Percentiles rank a stretch among this genome's conserved stretches.
Evolutionary conservation across 2,797 vertebrate genomes (phyloP).

Genomic region (Micropoecilia bifurca): DNA sequence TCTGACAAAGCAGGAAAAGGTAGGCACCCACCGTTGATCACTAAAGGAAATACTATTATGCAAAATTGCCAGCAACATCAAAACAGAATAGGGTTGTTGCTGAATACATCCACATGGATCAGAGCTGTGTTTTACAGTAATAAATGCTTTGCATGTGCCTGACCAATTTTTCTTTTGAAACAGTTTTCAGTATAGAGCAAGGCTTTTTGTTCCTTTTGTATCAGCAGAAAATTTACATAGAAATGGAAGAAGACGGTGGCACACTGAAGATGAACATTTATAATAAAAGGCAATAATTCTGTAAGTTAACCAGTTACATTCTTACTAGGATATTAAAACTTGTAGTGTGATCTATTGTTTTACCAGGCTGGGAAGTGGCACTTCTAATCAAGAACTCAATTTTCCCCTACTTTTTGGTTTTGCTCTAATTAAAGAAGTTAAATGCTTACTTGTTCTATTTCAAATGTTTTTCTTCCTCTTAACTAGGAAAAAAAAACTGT

Average conservation of each 20-base stretch:
- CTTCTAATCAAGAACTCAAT: neutral
- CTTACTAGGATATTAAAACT: neutral
- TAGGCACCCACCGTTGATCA: neutral
- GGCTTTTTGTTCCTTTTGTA: neutral
- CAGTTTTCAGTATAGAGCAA: neutral
- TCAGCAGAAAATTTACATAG: neutral
- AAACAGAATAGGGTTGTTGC: neutral
- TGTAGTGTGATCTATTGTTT: neutral
- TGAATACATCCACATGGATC: neutral
- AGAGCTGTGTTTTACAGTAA: neutral
- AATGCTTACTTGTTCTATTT: neutral
- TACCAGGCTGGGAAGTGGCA: neutral
- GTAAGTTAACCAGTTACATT: neutral
- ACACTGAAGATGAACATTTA: neutral
- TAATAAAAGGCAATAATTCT: neutral
- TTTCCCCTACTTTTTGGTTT: neutral
- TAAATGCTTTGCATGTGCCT: neutral
- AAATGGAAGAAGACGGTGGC: neutral
- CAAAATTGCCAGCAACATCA: neutral
- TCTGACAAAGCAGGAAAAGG: neutral
- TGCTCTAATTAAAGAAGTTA: neutral
- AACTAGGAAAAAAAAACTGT: neutral
- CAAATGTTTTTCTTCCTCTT: neutral
- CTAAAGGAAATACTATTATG: neutral
- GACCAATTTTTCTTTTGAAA: neutral